Percentiles rank a stretch among this genome's conserved stretches.
Evolutionary conservation across 2,113 vertebrate genomes (phyloP).

Genomic region (Microcebus jonahi): DNA sequence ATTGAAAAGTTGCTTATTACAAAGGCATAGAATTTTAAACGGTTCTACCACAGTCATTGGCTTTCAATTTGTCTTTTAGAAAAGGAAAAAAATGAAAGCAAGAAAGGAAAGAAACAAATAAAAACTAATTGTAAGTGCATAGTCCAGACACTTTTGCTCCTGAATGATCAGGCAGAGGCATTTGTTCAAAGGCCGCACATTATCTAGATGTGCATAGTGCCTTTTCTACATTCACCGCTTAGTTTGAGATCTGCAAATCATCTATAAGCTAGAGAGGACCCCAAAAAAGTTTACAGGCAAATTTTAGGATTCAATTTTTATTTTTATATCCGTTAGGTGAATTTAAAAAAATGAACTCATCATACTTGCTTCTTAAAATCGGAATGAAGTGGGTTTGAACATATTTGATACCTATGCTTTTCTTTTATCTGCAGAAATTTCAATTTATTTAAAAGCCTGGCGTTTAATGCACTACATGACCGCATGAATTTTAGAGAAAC

Average conservation of each 20-base stretch:
- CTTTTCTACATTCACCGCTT: constrained; percentile 65
- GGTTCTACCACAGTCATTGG: constrained; percentile 62
- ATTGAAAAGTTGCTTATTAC: constrained; percentile 69
- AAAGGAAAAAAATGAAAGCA: background rate
- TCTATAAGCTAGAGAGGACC: constrained; percentile 60
- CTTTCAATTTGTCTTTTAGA: constrained; percentile 71
- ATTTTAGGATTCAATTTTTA: constrained; percentile 63
- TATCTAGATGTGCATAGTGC: constrained; percentile 58
- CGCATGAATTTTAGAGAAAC: constrained; percentile 81
- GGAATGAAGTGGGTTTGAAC: constrained; percentile 76
- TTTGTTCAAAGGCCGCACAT: constrained; percentile 69
- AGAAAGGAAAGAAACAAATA: background rate
- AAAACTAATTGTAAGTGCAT: constrained; percentile 76
- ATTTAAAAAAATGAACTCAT: constrained; percentile 69
- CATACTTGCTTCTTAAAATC: constrained; percentile 78
- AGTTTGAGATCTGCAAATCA: constrained; percentile 73
- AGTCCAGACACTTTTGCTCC: constrained; percentile 66
- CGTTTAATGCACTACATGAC: constrained; percentile 77
- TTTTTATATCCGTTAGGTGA: constrained; percentile 77
- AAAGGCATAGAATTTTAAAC: constrained; percentile 78
- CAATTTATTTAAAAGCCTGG: constrained; percentile 86
- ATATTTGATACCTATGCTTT: constrained; percentile 71
- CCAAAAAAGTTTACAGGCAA: constrained; percentile 77
- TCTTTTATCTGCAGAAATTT: constrained; percentile 83
- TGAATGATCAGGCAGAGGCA: constrained; percentile 76